phyloP scores from a whole-genome alignment of 1,140 invertebrate species.

The Drosophila malerkotliana region DNA sequence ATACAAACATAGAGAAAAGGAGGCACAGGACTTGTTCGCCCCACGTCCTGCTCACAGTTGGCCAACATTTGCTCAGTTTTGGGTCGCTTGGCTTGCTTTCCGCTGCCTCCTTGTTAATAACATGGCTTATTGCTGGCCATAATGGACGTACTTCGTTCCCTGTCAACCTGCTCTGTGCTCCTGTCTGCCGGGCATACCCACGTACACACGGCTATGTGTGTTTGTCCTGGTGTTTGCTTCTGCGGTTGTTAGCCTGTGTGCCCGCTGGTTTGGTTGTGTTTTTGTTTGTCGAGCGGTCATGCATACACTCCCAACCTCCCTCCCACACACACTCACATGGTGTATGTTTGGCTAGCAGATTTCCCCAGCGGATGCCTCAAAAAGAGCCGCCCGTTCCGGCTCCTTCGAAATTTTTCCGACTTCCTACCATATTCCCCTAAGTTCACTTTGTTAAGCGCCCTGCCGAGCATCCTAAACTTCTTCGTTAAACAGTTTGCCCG shows the following conservation, averaged over 20 bases:
- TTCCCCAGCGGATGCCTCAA: constrained; percentile 66
- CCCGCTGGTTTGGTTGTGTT: constrained; percentile 65
- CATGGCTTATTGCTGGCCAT: constrained; percentile 78
- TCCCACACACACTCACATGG: background rate
- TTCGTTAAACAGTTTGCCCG: constrained; percentile 58
- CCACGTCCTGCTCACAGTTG: constrained; percentile 37
- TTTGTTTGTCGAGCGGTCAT: constrained; percentile 69
- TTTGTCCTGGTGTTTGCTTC: constrained; percentile 57
- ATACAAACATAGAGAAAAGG: constrained; percentile 57
- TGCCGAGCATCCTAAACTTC: constrained; percentile 50
- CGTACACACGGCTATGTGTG: constrained; percentile 9
- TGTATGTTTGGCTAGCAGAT: constrained; percentile 71
- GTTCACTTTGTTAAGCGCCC: constrained; percentile 67
- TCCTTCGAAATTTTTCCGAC: constrained; percentile 20
- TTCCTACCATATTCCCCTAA: constrained; percentile 55
- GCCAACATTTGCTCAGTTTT: constrained; percentile 74
- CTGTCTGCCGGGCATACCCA: background rate
- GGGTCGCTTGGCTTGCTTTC: constrained; percentile 50
- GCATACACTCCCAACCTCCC: constrained; percentile 23
- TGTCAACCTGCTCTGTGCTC: constrained; percentile 47
- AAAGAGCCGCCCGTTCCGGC: background rate
- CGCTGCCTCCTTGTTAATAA: constrained; percentile 64
- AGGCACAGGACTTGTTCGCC: constrained; percentile 28
- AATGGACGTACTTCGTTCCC: constrained; percentile 56
- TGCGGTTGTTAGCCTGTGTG: constrained; percentile 70